Evolutionary conservation across 2,113 vertebrate species (phyloP).

Genomic region (Oryzias javanicus): DNA sequence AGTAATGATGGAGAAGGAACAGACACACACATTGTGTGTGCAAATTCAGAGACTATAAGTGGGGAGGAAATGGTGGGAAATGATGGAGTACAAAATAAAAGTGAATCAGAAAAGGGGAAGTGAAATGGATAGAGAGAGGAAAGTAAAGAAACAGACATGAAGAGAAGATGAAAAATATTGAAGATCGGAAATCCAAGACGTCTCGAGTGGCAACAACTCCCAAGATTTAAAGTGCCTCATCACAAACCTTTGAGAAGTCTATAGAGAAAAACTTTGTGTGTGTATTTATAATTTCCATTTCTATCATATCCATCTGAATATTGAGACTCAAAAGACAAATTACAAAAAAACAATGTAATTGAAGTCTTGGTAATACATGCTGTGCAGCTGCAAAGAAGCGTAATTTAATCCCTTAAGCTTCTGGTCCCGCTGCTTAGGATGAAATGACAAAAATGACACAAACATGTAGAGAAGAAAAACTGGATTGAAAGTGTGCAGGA

Average conservation of each 20-base stretch:
- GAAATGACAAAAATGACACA: too few relatives aligned
- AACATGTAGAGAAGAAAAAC: too few relatives aligned
- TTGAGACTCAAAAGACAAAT: neutral
- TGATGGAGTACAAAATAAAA: neutral
- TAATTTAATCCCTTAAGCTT: too few relatives aligned
- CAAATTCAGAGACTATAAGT: conserved; percentile 6
- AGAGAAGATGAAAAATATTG: neutral
- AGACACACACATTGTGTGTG: conserved; percentile 20
- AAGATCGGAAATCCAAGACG: neutral
- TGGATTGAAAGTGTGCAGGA: too few relatives aligned
- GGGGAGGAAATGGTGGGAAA: neutral
- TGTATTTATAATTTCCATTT: neutral
- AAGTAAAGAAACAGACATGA: conserved; percentile 1
- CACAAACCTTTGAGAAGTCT: conserved; percentile 3
- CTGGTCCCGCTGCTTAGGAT: too few relatives aligned
- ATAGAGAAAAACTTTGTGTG: neutral
- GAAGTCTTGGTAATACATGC: neutral
- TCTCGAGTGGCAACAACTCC: conserved; percentile 31
- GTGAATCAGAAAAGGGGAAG: neutral
- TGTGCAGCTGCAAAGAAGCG: too few relatives aligned
- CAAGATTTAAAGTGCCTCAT: conserved; percentile 20
- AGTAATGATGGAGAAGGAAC: conserved; percentile 16
- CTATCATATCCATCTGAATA: neutral
- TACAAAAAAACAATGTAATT: neutral
- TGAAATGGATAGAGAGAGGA: neutral